Conservation (phyloP, 2,797 vertebrate genomes). For the Tokudaia muenninki region DNA sequence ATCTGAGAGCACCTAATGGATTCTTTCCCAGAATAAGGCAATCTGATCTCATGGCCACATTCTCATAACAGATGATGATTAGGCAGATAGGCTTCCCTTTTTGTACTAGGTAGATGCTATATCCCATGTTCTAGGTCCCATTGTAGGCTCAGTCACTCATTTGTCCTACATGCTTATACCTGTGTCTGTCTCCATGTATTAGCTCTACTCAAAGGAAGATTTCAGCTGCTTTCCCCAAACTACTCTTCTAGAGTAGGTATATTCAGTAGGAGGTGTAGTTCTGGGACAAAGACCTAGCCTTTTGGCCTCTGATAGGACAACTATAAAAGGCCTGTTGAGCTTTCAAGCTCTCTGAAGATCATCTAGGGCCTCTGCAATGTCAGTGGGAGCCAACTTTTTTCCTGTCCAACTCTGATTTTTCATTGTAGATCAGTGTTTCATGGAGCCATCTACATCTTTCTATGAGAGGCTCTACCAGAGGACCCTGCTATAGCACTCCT, state of each 20-base stretch:
- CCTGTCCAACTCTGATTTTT: not conserved
- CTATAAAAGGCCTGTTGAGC: not conserved
- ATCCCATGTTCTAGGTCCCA: too few species aligned
- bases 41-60: not conserved
- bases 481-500: too few species aligned
- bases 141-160: not conserved
- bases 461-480: not conserved
- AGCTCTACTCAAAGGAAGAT: not conserved
- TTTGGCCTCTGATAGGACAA: not conserved
- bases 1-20: slow-evolving; percentile 30
- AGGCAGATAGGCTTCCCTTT: not conserved
- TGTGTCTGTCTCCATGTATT: not conserved
- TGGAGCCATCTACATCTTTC: not conserved
- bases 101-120: rapidly evolving
- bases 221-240: not conserved
- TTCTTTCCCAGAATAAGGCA: not conserved
- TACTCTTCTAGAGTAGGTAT: not conserved
- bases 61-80: slow-evolving; percentile 29
- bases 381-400: rapidly evolving
- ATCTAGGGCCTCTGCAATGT: not conserved
- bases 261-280: not conserved
- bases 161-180: not conserved
- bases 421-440: not conserved
- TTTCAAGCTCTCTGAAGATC: not conserved
- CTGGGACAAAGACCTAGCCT: not conserved